phyloP scores from a whole-genome alignment of 2,888 invertebrate genomes.

The Chydorus sphaericus region DNA sequence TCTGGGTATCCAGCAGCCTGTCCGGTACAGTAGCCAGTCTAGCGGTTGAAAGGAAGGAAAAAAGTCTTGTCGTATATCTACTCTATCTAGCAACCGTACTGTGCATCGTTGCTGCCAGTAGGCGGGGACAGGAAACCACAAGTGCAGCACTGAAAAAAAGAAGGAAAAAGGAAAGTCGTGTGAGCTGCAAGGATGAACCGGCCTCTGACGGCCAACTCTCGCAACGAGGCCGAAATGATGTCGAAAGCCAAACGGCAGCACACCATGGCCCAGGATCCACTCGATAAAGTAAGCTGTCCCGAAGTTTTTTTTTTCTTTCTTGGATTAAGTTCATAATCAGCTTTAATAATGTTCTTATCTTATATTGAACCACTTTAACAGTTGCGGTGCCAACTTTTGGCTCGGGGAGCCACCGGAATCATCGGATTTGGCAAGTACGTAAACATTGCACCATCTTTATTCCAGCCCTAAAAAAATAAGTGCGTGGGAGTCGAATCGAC shows the following conservation, averaged over 20 bases:
- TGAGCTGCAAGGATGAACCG: slow-evolving; percentile 18
- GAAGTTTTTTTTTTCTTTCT: not conserved
- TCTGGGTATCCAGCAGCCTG: no score
- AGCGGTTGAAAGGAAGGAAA: no score
- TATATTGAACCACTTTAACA: slow-evolving; percentile 37
- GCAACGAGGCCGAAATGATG: slow-evolving; percentile 50
- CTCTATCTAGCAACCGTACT: no score
- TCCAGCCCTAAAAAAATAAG: no score
- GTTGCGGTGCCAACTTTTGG: slow-evolving; percentile 64
- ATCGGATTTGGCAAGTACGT: slow-evolving; percentile 66
- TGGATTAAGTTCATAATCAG: not conserved
- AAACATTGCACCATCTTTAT: not conserved
- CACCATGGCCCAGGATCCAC: slow-evolving; percentile 51
- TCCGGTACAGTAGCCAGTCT: no score
- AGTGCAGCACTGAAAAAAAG: no score
- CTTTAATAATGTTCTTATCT: not conserved
- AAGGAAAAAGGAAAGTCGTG: no score
- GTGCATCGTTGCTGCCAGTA: no score
- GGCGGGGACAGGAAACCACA: no score
- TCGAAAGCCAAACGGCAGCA: slow-evolving; percentile 29
- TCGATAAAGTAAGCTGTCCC: slow-evolving; percentile 26
- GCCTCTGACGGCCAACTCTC: slow-evolving; percentile 55
- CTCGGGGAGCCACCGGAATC: slow-evolving; percentile 75
- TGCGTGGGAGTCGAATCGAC: no score
- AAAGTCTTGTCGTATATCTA: no score